A percentile compares a stretch with the other conserved stretches of the same genome.
phyloP scores from a whole-genome alignment of 2,113 vertebrate genomes.

The Orientallactaga bullata region DNA sequence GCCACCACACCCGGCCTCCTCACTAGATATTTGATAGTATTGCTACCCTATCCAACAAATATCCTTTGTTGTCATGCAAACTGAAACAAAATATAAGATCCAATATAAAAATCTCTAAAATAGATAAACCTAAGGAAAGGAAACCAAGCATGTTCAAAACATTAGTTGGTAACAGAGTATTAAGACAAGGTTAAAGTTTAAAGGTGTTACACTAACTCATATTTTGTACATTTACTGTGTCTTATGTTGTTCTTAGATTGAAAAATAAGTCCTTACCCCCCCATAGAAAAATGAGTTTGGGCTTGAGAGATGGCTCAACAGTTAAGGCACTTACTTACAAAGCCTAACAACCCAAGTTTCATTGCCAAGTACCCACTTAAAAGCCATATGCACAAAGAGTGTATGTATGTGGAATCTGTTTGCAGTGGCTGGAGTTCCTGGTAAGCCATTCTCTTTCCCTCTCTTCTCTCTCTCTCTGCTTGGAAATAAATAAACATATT shows the following conservation, averaged over 20 bases:
- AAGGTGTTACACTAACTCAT: not conserved
- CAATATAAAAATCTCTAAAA: not conserved
- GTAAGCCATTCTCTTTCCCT: too few relatives aligned
- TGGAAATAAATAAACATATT: too few relatives aligned
- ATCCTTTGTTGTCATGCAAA: not conserved
- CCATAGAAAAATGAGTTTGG: too few relatives aligned
- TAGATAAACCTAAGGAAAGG: not conserved
- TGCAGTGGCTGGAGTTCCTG: too few relatives aligned
- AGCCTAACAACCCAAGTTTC: not conserved
- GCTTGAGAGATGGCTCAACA: not conserved
- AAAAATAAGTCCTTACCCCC: too few relatives aligned
- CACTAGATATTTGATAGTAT: not conserved
- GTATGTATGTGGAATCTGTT: not conserved
- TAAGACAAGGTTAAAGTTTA: not conserved
- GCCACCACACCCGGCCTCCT: too few relatives aligned
- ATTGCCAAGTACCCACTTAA: not conserved
- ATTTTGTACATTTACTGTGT: not conserved
- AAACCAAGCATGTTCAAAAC: not conserved
- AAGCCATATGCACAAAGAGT: too few relatives aligned
- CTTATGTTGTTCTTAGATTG: not conserved
- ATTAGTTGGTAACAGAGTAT: not conserved
- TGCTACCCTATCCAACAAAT: not conserved
- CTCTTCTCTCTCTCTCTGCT: too few relatives aligned
- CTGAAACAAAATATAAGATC: conserved; percentile 15
- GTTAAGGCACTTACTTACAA: not conserved